Evolutionary conservation across 1,140 invertebrate species (phyloP).

Genomic region (Ceratina calcarata): DNA sequence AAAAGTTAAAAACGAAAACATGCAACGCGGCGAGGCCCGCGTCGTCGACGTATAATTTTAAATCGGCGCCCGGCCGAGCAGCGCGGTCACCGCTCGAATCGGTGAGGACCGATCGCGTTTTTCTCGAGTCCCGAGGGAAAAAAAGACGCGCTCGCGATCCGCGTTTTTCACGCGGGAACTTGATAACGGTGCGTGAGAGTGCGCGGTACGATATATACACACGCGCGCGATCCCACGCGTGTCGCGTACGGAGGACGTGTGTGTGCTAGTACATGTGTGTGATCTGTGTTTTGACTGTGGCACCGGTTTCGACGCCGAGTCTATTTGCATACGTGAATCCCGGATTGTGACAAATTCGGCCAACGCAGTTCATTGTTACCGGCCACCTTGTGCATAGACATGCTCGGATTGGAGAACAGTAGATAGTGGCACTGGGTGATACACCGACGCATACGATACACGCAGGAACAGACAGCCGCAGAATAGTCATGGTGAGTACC

Average conservation of each 20-base stretch:
- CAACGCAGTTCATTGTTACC: slow-evolving; percentile 6
- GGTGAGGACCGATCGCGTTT: not conserved
- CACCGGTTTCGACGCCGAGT: no score
- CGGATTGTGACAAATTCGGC: slow-evolving; percentile 25
- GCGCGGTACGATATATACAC: slow-evolving; percentile 13
- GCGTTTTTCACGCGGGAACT: slow-evolving; percentile 10
- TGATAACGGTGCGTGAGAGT: slow-evolving; percentile 32
- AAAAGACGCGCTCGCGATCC: slow-evolving; percentile 4
- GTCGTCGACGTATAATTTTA: not conserved
- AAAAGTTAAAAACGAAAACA: not conserved
- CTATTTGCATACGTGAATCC: slow-evolving; percentile 23
- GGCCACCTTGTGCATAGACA: slow-evolving; percentile 33
- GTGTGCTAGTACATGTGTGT: slow-evolving; percentile 51
- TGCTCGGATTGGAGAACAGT: slow-evolving; percentile 32
- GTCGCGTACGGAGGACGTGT: not conserved
- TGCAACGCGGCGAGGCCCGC: not conserved
- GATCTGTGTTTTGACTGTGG: slow-evolving; percentile 57
- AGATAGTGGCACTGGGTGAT: slow-evolving; percentile 48
- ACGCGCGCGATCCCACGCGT: slow-evolving; percentile 33
- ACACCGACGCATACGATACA: slow-evolving; percentile 34
- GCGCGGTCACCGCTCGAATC: not conserved
- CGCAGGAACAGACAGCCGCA: not conserved
- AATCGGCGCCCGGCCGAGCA: not conserved
- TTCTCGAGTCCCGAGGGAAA: not conserved
- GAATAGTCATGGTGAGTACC: slow-evolving; percentile 60